Percentiles rank a stretch among this genome's conserved stretches.
Conservation (phyloP, 2,797 vertebrate species). For the Dicrostonyx torquatus region DNA sequence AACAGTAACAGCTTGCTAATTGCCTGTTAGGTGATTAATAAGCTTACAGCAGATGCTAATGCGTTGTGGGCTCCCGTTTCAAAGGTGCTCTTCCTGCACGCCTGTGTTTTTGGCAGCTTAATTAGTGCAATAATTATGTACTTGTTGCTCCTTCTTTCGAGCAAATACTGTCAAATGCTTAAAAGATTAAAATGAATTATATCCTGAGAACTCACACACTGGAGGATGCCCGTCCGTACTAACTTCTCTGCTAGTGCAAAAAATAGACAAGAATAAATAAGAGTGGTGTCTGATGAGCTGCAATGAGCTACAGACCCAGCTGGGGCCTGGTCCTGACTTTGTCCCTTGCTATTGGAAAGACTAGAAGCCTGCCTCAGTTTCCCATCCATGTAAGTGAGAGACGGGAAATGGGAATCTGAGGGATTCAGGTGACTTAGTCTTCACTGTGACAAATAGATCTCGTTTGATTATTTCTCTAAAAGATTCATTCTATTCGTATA, state of each 20-base stretch:
- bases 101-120: conserved; percentile 95
- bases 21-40: conserved; percentile 99
- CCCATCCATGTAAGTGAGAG: accelerated
- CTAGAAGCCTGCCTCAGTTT: neutral
- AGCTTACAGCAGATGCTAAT: conserved; percentile 99
- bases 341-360: neutral
- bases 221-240: conserved; percentile 80
- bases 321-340: neutral
- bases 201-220: conserved; percentile 88
- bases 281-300: neutral
- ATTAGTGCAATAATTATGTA: conserved; percentile 98
- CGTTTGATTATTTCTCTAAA: neutral
- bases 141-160: conserved; percentile 97
- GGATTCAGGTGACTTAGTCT: neutral
- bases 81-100: conserved; percentile 97
- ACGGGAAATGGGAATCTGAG: neutral
- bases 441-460: accelerated
- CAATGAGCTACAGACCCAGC: accelerated
- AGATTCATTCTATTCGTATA: neutral
- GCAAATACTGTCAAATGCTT: conserved; percentile 97
- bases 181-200: conserved; percentile 94
- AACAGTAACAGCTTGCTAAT: conserved; percentile 99
- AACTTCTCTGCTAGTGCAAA: conserved; percentile 65
- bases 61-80: conserved; percentile 96
- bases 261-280: neutral